phyloP scores from a whole-genome alignment of 2,113 vertebrate species.

The Bufo bufo region DNA sequence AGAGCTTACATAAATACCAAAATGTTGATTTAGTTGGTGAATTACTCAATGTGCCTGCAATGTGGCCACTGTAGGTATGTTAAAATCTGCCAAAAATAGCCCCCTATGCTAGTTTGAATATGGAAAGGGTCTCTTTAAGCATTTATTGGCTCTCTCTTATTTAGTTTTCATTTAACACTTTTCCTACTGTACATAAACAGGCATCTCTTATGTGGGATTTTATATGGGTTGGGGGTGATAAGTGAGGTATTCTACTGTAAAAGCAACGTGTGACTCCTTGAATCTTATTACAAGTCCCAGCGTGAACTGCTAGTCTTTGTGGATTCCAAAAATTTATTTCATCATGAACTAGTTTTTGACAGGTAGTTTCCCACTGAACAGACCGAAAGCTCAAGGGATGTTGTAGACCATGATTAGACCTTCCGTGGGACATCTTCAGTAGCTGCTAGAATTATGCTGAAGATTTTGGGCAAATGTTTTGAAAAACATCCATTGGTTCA shows the following conservation, averaged over 20 bases:
- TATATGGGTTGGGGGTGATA: slow-evolving; percentile 20
- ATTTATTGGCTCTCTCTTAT: slow-evolving; percentile 52
- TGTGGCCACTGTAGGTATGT: slow-evolving; percentile 13
- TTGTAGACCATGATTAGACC: background rate
- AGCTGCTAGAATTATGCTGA: background rate
- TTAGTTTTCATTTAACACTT: slow-evolving; percentile 53
- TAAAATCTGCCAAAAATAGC: slow-evolving; percentile 49
- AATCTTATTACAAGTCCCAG: slow-evolving; percentile 17
- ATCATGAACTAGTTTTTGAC: background rate
- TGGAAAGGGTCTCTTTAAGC: slow-evolving; percentile 42
- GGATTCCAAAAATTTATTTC: background rate
- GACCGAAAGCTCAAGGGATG: background rate
- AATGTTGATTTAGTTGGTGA: slow-evolving; percentile 59
- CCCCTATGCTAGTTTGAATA: slow-evolving; percentile 24
- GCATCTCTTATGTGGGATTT: slow-evolving; percentile 34
- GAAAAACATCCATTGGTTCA: background rate
- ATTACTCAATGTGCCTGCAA: slow-evolving; percentile 36
- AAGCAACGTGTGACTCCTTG: slow-evolving; percentile 8
- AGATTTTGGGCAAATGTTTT: background rate
- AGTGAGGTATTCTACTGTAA: slow-evolving; percentile 10
- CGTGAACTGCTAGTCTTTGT: background rate
- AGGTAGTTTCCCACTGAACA: background rate
- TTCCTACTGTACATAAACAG: slow-evolving; percentile 41
- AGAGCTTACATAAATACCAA: slow-evolving; percentile 55
- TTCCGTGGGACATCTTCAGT: background rate